Evolutionary conservation across 2,797 vertebrate species (phyloP).

Genomic region (Anableps anableps): DNA sequence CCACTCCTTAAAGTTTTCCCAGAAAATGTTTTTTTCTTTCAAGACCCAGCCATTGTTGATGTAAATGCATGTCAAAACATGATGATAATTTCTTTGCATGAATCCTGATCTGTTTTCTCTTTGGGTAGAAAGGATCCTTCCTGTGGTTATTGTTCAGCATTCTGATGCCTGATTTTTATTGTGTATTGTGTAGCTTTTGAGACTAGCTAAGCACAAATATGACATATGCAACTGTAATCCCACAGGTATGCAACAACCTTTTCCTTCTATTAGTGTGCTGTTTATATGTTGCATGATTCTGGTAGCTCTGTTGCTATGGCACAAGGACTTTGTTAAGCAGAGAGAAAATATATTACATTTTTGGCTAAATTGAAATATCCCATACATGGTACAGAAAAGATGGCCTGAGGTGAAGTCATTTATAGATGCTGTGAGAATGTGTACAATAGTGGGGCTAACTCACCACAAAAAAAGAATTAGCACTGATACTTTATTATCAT

Average conservation of each 20-base stretch:
- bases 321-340: slow-evolving; percentile 25
- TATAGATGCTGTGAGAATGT: neutral
- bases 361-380: slow-evolving; percentile 10
- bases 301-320: slow-evolving; percentile 54
- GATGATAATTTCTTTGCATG: neutral
- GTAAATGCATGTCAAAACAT: neutral
- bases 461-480: slow-evolving; percentile 4
- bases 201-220: slow-evolving; percentile 1
- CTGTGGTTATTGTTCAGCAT: neutral
- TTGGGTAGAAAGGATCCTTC: neutral
- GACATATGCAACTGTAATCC: neutral
- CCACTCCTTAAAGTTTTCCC: neutral
- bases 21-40: neutral
- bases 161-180: neutral
- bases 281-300: slow-evolving; percentile 29
- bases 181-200: neutral
- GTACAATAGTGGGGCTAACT: neutral
- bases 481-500: slow-evolving; percentile 34
- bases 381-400: neutral
- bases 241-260: neutral
- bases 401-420: neutral
- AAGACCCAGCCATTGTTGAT: neutral
- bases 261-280: slow-evolving; percentile 9
- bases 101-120: neutral
- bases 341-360: slow-evolving; percentile 34